Evolutionary conservation across 2,888 invertebrate species (phyloP), one percentile per base, ranked within the genome.

Genomic region (Drosophila sordidula): DNA sequence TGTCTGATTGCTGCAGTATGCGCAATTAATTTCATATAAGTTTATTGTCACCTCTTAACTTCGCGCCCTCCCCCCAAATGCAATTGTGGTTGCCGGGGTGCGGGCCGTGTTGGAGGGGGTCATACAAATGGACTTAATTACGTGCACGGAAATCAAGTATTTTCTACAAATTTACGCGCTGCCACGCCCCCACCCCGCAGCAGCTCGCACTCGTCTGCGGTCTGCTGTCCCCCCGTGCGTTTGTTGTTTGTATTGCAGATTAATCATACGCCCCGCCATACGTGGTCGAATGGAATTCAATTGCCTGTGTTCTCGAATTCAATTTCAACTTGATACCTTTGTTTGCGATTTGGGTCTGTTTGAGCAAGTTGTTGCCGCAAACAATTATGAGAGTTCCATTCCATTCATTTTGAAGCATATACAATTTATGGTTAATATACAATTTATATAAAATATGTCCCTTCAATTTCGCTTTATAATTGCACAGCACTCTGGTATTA

Each of bases 21-120:
- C 87, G 87, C 89, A 85, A 85, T 85, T 85, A 85, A 85, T 88
- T 88, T 88, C 87, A 88, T 85, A 88, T 83, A 85, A 85, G 89
- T 85, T 85, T 85, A 88, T 85, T 85, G 84, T 85, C 84, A 87
- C 84, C 89, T 85, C 71, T 82, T 67, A 65, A 67, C 80, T 66
- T 62, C 82, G 52, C 47, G 49, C 70, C 32, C 11, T 18, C 41
- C 62, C 25, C 26, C 38, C 47, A 65, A 69, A 83, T 71, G 70
- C 72, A 75, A 78, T 78, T 87, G 84, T 55, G 84, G 74, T 50
- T 50, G 62, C 14, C 18, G 18, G 26, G 29, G 39, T 8, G 38
- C 14, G 41, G 38, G 49, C 59, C 6, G 64, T 25, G 74, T 52
- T 50, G 6, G 29, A 41, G 58, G 54, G 41, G 39, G 59, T 51